Conservation (phyloP, 2,113 vertebrate species). For the Ardeotis arabs region DNA sequence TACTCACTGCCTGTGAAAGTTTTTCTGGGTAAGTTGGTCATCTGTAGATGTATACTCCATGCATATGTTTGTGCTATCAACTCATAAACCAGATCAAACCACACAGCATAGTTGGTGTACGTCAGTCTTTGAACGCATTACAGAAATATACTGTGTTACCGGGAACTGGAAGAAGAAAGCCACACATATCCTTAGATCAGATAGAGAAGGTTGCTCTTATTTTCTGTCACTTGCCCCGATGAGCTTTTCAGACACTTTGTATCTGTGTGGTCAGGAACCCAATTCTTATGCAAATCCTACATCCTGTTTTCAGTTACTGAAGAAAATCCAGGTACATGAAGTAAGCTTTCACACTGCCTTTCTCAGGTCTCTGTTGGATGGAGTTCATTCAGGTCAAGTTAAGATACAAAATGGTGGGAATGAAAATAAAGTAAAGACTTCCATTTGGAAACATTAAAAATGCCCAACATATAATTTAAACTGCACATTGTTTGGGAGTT, state of each 20-base stretch:
- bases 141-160: fast-evolving
- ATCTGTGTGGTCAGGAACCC: background rate
- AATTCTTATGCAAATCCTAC: background rate
- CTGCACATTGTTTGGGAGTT: background rate
- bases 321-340: background rate
- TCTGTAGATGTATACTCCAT: background rate
- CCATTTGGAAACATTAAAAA: background rate
- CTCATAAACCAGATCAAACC: background rate
- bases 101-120: background rate
- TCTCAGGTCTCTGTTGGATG: background rate
- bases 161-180: background rate
- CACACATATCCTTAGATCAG: background rate
- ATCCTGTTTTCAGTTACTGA: background rate
- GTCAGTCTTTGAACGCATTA: background rate
- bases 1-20: background rate
- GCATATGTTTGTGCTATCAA: background rate
- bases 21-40: background rate
- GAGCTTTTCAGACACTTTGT: background rate
- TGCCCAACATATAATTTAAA: background rate
- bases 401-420: background rate
- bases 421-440: background rate
- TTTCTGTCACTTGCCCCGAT: background rate
- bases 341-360: background rate
- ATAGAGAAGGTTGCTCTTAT: background rate
- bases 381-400: background rate